These are phyloP conservation scores for Drosophila kohkoa DNA, from an alignment of 1,140 invertebrate species.

Conservation along the genomic window DNA sequence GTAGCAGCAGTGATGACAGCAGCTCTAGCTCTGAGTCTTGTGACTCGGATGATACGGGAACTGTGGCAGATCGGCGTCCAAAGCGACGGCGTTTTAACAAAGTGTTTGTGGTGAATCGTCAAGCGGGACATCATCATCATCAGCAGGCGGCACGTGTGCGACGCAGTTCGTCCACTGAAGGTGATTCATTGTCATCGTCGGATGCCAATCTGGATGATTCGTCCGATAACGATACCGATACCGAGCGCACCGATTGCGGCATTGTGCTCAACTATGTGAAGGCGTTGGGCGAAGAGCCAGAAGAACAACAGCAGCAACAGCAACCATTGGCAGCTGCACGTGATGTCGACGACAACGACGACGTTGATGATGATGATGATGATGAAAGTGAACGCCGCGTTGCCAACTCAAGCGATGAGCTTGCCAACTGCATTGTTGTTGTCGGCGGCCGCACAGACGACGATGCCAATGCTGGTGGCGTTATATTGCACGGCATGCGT, in stretches of 20 bases:
- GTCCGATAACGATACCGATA: slow-evolving; percentile 86
- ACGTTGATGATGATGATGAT: slow-evolving; percentile 47
- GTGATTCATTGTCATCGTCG: slow-evolving; percentile 84
- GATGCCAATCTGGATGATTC: slow-evolving; percentile 86
- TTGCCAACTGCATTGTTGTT: slow-evolving; percentile 83
- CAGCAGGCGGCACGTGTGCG: slow-evolving; percentile 31
- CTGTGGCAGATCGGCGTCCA: slow-evolving; percentile 79
- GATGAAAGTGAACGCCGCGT: slow-evolving; percentile 79
- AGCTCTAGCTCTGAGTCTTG: slow-evolving; percentile 76
- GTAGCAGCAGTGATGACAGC: slow-evolving; percentile 46
- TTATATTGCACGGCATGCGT: slow-evolving; percentile 74
- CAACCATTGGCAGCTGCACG: slow-evolving; percentile 26
- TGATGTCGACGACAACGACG: slow-evolving; percentile 42
- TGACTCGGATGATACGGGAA: slow-evolving; percentile 82
- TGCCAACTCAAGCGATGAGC: slow-evolving; percentile 80
- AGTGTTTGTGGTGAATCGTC: slow-evolving; percentile 89
- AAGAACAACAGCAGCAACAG: background rate
- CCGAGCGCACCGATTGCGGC: slow-evolving; percentile 85
- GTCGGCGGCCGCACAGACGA: slow-evolving; percentile 79
- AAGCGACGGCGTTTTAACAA: slow-evolving; percentile 89
- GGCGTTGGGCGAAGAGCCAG: slow-evolving; percentile 65
- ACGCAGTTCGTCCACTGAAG: slow-evolving; percentile 88
- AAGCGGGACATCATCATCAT: slow-evolving; percentile 35
- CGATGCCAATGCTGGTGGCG: slow-evolving; percentile 57
- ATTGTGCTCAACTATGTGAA: slow-evolving; percentile 85